A percentile compares a stretch with the other conserved stretches of the same genome.
Conservation (phyloP, 2,888 invertebrate genomes). For the Tethea ocularis region DNA sequence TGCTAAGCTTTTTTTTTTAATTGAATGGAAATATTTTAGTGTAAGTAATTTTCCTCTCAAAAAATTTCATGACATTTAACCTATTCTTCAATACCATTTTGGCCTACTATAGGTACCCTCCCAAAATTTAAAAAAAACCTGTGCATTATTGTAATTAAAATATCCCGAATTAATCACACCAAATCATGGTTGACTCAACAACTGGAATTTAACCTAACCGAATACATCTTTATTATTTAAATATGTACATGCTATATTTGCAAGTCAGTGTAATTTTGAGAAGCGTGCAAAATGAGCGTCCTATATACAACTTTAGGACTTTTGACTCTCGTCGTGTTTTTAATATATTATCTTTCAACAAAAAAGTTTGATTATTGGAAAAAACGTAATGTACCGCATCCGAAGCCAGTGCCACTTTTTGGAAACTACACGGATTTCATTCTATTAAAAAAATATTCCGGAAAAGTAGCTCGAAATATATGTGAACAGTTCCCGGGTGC, state of each 20-base stretch:
- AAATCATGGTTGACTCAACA: not conserved
- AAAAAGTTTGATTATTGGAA: conserved; percentile 56
- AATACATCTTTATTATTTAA: not conserved
- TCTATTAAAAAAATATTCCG: conserved; percentile 40
- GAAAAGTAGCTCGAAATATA: conserved; percentile 40
- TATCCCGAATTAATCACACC: not conserved
- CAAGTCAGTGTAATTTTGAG: not conserved
- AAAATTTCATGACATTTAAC: too few species aligned
- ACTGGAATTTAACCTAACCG: not conserved
- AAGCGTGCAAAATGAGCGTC: conserved; percentile 1
- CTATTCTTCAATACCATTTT: too few species aligned
- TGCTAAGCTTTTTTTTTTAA: too few species aligned
- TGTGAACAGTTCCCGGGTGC: conserved; percentile 50
- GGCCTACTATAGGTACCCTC: too few species aligned
- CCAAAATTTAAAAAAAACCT: too few species aligned
- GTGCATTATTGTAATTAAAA: not conserved
- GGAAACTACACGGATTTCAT: conserved; percentile 59
- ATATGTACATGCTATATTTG: not conserved
- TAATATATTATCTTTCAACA: conserved; percentile 33
- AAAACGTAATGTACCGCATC: conserved; percentile 45
- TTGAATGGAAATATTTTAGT: too few species aligned
- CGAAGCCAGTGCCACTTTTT: conserved; percentile 47
- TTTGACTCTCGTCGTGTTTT: conserved; percentile 19
- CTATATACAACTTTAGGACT: conserved; percentile 10
- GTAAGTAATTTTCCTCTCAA: too few species aligned